These are phyloP conservation scores for Orchestia grillus DNA, from an alignment of 1,140 invertebrate species.

Conservation along the genomic window DNA sequence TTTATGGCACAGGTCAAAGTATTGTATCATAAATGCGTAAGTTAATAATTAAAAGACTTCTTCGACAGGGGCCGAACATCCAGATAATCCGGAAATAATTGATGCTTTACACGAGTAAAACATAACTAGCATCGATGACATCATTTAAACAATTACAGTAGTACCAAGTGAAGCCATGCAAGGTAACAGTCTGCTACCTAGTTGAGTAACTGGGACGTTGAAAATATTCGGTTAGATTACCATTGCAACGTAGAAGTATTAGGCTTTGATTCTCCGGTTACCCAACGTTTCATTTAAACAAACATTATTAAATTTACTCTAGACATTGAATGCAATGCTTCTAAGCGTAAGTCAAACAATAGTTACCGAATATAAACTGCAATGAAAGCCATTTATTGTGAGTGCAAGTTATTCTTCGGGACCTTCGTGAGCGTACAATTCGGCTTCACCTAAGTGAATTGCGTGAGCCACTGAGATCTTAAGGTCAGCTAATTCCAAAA, in stretches of 20 bases:
- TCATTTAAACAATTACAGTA: not conserved
- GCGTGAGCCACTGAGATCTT: not conserved
- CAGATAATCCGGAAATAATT: not conserved
- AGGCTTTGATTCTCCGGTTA: not conserved
- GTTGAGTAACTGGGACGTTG: not conserved
- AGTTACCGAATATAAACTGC: not conserved
- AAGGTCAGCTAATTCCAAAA: not conserved
- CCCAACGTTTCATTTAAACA: not conserved
- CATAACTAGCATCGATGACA: not conserved
- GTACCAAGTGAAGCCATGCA: not conserved
- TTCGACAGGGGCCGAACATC: not conserved
- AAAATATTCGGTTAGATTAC: not conserved
- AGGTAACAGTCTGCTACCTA: not conserved
- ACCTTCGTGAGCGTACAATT: not conserved
- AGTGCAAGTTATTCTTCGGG: not conserved
- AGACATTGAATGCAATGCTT: not conserved
- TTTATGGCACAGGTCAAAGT: not conserved
- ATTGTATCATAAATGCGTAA: constrained; percentile 10
- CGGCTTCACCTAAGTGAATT: not conserved
- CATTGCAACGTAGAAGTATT: not conserved
- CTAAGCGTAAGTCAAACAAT: not conserved
- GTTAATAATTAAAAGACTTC: not conserved
- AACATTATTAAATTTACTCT: not conserved
- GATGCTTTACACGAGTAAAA: not conserved
- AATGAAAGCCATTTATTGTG: not conserved